phyloP scores from a whole-genome alignment of 2,113 vertebrate genomes.

The Scatophagus argus region DNA sequence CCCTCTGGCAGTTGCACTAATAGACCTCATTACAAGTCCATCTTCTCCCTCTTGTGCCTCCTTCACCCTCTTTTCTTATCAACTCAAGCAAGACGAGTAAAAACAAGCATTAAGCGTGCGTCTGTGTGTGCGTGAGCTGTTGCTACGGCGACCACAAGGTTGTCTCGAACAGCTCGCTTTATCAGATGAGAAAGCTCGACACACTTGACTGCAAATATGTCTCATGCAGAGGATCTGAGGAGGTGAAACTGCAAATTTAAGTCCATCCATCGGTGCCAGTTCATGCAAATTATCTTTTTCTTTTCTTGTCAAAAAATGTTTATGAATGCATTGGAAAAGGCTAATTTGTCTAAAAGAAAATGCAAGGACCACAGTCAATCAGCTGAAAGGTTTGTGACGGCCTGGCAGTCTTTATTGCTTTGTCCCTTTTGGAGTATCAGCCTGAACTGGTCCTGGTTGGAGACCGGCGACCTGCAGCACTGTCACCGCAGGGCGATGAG shows the following conservation, averaged over 20 bases:
- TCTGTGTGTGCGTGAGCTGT: constrained; percentile 32
- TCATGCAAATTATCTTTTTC: neutral
- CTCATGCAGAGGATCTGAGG: neutral
- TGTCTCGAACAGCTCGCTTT: constrained; percentile 19
- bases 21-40: neutral
- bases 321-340: neutral
- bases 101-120: constrained; percentile 15
- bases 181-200: neutral
- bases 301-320: neutral
- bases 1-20: constrained; percentile 54
- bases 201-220: neutral
- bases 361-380: neutral
- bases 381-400: neutral
- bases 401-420: neutral
- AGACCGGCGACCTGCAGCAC: neutral
- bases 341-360: neutral
- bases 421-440: neutral
- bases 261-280: neutral
- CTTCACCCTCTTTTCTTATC: neutral
- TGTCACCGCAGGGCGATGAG: constrained; percentile 3
- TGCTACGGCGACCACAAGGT: constrained; percentile 40
- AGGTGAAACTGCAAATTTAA: neutral
- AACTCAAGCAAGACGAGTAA: constrained; percentile 5
- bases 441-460: neutral
- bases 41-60: neutral